A percentile compares a stretch with the other conserved stretches of the same genome.
Conservation (phyloP, 2,797 vertebrate species). For the Hippoglossus hippoglossus region DNA sequence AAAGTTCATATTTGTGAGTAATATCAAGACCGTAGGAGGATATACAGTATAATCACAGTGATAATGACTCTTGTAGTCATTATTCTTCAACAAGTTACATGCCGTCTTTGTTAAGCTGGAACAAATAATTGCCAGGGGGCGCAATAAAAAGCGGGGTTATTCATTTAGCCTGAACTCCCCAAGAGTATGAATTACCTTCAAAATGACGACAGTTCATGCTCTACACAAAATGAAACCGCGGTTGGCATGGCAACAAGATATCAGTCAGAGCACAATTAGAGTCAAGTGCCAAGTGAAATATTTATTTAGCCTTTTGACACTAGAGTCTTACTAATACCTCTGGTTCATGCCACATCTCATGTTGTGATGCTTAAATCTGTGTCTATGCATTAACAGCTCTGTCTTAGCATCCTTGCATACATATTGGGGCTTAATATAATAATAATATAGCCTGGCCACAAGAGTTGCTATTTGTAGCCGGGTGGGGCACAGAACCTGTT, state of each 20-base stretch:
- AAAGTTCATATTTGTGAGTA: constrained; percentile 10
- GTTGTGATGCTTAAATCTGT: not conserved
- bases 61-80: constrained; percentile 2
- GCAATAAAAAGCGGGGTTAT: constrained; percentile 2
- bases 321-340: not conserved
- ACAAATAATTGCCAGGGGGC: not conserved
- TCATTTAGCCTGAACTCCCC: constrained; percentile 6
- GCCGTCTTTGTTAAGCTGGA: not conserved
- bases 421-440: not conserved
- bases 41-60: not conserved
- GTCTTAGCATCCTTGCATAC: not conserved
- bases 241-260: constrained; percentile 40
- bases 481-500: too few relatives aligned
- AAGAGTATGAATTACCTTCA: not conserved
- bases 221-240: not conserved
- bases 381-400: not conserved
- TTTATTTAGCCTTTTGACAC: constrained; percentile 11
- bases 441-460: too few relatives aligned
- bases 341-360: not conserved
- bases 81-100: constrained; percentile 2
- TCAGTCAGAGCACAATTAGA: not conserved
- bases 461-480: too few relatives aligned
- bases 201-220: not conserved
- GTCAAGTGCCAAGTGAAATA: constrained; percentile 11
- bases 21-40: not conserved